These are phyloP conservation scores for Penaeus vannamei DNA, from an alignment of 1,140 invertebrate species.

Conservation along the genomic window DNA sequence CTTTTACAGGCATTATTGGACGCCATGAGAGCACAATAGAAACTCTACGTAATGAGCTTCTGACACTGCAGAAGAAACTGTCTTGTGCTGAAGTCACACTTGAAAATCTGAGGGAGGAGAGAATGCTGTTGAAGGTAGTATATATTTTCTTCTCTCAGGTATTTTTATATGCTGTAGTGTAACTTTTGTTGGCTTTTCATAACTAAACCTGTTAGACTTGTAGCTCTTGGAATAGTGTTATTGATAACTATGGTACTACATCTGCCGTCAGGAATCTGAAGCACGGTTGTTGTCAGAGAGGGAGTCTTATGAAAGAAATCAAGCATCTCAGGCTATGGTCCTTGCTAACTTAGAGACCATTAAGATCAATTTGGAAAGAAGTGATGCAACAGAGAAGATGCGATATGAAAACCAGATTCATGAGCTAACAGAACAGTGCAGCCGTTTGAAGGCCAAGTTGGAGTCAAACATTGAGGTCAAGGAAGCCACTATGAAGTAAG, in stretches of 20 bases:
- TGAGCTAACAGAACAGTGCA: conserved; percentile 38
- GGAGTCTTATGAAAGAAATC: conserved; percentile 22
- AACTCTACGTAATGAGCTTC: conserved; percentile 31
- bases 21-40: conserved; percentile 55
- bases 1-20: conserved; percentile 41
- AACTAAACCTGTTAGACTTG: background rate
- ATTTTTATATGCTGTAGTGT: background rate
- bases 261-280: no score
- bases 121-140: conserved; percentile 53
- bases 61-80: conserved; percentile 46
- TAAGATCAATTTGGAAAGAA: conserved; percentile 55
- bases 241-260: no score
- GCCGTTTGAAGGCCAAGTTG: conserved; percentile 46
- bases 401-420: conserved; percentile 45
- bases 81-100: conserved; percentile 42
- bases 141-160: background rate
- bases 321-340: conserved; percentile 56
- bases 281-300: background rate
- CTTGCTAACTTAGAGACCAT: conserved; percentile 58
- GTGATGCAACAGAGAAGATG: conserved; percentile 47
- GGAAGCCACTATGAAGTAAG: conserved; percentile 45
- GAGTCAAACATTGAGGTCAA: conserved; percentile 48
- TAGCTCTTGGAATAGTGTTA: background rate
- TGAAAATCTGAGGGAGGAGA: conserved; percentile 54
- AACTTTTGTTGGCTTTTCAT: background rate